These are phyloP conservation scores for Actenoides lindsayi DNA, from an alignment of 2,113 vertebrate species.

Conservation along the genomic window DNA sequence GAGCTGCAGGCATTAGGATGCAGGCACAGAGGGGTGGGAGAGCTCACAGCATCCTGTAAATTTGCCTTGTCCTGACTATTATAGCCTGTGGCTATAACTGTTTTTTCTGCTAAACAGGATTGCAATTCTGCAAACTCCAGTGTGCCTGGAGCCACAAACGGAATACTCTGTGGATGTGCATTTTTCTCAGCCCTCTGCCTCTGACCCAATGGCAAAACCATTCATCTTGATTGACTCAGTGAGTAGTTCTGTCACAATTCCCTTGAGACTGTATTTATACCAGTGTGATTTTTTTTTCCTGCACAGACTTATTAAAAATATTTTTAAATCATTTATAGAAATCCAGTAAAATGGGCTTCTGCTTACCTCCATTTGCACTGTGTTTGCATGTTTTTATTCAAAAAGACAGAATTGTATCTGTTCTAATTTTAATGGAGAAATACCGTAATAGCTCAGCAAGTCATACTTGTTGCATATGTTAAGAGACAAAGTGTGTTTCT, in stretches of 20 bases:
- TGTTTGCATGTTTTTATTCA: background rate
- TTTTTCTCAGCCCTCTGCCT: slow-evolving; percentile 74
- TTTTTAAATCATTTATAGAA: background rate
- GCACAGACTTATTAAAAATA: background rate
- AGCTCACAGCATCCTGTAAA: background rate
- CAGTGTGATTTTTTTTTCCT: background rate
- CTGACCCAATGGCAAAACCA: slow-evolving; percentile 32
- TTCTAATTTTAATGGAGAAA: background rate
- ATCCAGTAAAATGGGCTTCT: background rate
- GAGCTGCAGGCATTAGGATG: background rate
- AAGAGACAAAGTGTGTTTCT: background rate
- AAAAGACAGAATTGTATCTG: background rate
- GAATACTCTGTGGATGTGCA: slow-evolving; percentile 82
- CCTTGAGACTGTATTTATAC: background rate
- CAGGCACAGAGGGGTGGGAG: background rate
- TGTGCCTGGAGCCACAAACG: slow-evolving; percentile 79
- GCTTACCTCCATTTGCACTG: background rate
- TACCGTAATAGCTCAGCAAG: background rate
- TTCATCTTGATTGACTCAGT: slow-evolving; percentile 89
- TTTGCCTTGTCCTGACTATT: background rate
- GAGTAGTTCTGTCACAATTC: slow-evolving; percentile 56
- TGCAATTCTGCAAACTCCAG: slow-evolving; percentile 68
- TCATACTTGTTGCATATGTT: background rate
- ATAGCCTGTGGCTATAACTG: background rate
- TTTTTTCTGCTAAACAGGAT: slow-evolving; percentile 70